Percentiles rank a stretch among this genome's conserved stretches.
These are phyloP conservation scores for Petrocephalus schoutedeni DNA, from an alignment of 2,797 vertebrate genomes.

Conservation along the genomic window DNA sequence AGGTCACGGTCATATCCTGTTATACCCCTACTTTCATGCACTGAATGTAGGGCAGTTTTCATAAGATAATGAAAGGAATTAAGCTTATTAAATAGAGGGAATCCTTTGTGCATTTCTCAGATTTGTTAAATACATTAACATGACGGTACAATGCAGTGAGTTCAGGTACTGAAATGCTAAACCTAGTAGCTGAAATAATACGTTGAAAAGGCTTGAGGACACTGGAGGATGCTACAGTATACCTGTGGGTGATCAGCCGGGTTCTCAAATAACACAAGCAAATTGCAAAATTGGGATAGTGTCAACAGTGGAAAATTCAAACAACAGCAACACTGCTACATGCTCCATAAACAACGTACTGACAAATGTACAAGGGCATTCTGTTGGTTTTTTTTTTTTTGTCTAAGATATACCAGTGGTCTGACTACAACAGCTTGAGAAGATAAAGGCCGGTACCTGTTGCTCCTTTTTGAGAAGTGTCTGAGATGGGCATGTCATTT, in stretches of 20 bases:
- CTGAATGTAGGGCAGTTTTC: neutral
- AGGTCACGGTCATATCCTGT: constrained; percentile 35
- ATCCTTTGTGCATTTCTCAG: neutral
- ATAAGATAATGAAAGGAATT: neutral
- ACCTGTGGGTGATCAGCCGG: constrained; percentile 2
- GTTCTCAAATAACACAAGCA: neutral
- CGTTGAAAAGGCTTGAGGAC: neutral
- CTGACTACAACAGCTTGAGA: neutral
- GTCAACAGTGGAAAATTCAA: neutral
- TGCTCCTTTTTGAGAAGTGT: constrained; percentile 61
- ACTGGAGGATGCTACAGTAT: neutral
- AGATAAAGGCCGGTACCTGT: neutral
- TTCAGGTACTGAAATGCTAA: constrained; percentile 6
- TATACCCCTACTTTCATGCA: neutral
- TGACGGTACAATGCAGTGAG: constrained; percentile 1
- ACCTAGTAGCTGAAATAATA: neutral
- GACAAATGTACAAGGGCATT: neutral
- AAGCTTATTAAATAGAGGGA: neutral
- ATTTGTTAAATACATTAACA: neutral
- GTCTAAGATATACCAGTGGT: neutral
- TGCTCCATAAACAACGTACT: neutral
- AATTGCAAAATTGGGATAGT: neutral
- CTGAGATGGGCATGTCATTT: constrained; percentile 58
- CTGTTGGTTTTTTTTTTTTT: neutral
- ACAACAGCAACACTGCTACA: neutral